Conservation (phyloP, 1,140 invertebrate species). For the Drosophila subobscura region DNA sequence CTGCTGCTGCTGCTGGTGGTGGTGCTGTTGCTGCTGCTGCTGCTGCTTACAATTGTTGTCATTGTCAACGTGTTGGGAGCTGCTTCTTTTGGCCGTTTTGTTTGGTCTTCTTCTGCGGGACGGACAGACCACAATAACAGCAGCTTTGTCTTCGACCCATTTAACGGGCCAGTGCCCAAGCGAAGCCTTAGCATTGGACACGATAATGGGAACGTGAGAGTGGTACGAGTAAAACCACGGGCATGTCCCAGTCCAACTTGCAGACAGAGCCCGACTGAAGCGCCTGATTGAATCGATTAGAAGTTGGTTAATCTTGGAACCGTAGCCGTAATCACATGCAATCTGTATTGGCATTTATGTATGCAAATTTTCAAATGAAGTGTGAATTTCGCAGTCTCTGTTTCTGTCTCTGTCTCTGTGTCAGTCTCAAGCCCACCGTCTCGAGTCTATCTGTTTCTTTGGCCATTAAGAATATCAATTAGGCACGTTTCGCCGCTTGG, state of each 20-base stretch:
- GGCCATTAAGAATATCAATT: constrained; percentile 63
- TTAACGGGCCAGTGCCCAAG: constrained; percentile 73
- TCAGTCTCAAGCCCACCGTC: not conserved
- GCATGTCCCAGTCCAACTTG: constrained; percentile 10
- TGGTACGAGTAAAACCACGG: not conserved
- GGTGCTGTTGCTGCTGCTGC: constrained; percentile 32
- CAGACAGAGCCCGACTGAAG: not conserved
- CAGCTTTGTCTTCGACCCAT: constrained; percentile 79
- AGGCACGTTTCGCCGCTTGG: constrained; percentile 64
- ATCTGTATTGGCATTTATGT: constrained; percentile 59
- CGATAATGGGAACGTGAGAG: constrained; percentile 58
- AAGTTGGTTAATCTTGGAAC: constrained; percentile 53
- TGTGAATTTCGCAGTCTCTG: constrained; percentile 63
- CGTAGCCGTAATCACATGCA: constrained; percentile 46
- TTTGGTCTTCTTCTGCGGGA: constrained; percentile 71
- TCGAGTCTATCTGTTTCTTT: constrained; percentile 29
- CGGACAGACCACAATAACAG: constrained; percentile 47
- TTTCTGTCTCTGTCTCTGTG: constrained; percentile 4
- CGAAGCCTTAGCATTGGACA: constrained; percentile 32
- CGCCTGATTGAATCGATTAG: constrained; percentile 41
- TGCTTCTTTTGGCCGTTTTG: constrained; percentile 35
- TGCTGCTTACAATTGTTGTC: constrained; percentile 74
- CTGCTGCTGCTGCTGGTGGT: constrained; percentile 33
- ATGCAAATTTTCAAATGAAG: constrained; percentile 71
- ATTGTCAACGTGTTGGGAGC: constrained; percentile 71